Conservation (phyloP, 2,888 invertebrate genomes). For the Pantelozetes paolii region DNA sequence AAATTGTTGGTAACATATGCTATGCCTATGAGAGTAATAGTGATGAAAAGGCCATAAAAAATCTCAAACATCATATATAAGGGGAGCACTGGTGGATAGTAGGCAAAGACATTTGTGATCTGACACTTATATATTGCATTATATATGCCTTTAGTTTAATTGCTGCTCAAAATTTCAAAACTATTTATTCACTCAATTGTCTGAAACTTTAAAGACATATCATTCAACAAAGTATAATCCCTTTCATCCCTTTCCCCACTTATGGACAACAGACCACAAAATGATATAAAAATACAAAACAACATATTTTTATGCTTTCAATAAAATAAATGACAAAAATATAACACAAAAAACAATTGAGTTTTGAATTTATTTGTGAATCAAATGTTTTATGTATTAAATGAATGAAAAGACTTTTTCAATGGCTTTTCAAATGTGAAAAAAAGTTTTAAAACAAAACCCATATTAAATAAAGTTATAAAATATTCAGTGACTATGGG, state of each 20-base stretch:
- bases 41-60: conserved; percentile 33
- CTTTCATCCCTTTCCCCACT: too few species aligned
- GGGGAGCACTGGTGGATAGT: background rate
- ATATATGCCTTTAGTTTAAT: background rate
- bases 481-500: background rate
- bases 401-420: background rate
- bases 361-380: background rate
- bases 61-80: conserved; percentile 1
- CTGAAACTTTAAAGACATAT: background rate
- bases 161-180: too few species aligned
- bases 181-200: conserved; percentile 4
- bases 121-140: background rate
- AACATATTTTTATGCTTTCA: background rate
- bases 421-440: too few species aligned
- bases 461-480: background rate
- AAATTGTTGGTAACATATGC: conserved; percentile 29
- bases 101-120: too few species aligned
- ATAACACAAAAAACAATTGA: background rate
- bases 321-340: background rate
- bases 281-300: conserved; percentile 5
- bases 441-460: too few species aligned
- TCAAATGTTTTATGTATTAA: background rate
- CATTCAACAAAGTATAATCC: background rate
- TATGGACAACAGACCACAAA: conserved; percentile 7
- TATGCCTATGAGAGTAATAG: conserved; percentile 23